phyloP scores from a whole-genome alignment of 1,140 invertebrate species.

The Panonychus citri region DNA sequence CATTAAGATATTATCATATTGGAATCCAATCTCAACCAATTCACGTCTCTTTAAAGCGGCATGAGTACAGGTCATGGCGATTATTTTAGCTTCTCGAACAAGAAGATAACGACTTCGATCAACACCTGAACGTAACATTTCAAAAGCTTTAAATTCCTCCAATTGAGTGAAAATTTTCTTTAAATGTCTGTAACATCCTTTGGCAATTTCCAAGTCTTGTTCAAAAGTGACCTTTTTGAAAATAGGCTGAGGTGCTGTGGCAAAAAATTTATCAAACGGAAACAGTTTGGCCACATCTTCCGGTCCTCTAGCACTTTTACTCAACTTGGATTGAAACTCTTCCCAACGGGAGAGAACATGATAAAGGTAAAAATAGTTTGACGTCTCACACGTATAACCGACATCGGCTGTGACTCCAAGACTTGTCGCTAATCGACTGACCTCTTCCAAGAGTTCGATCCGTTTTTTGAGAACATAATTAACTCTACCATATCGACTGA shows the following conservation, averaged over 20 bases:
- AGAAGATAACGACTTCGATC: constrained; percentile 87
- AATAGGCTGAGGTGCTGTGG: constrained; percentile 71
- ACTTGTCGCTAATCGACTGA: constrained; percentile 62
- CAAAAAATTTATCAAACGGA: constrained; percentile 76
- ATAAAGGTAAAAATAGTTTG: constrained; percentile 45
- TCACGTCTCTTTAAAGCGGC: constrained; percentile 90
- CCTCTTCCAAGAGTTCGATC: constrained; percentile 64
- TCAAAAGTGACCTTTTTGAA: constrained; percentile 55
- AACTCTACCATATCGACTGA: constrained; percentile 89
- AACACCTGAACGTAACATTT: constrained; percentile 58
- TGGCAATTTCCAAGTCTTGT: constrained; percentile 71
- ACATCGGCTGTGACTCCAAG: constrained; percentile 68
- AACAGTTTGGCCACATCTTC: constrained; percentile 41
- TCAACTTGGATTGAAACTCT: constrained; percentile 40
- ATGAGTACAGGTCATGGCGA: constrained; percentile 99
- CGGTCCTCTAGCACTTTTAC: constrained; percentile 20
- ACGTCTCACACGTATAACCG: constrained; percentile 93
- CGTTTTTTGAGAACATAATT: constrained; percentile 92
- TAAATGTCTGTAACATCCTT: constrained; percentile 85
- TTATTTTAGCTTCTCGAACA: constrained; percentile 97
- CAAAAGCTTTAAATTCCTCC: constrained; percentile 95
- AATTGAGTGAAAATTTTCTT: constrained; percentile 85
- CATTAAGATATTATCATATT: constrained; percentile 98
- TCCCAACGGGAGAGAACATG: constrained; percentile 67
- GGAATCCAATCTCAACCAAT: constrained; percentile 79